phyloP scores from a whole-genome alignment of 2,113 vertebrate genomes.

The Cryptotis parvus region DNA sequence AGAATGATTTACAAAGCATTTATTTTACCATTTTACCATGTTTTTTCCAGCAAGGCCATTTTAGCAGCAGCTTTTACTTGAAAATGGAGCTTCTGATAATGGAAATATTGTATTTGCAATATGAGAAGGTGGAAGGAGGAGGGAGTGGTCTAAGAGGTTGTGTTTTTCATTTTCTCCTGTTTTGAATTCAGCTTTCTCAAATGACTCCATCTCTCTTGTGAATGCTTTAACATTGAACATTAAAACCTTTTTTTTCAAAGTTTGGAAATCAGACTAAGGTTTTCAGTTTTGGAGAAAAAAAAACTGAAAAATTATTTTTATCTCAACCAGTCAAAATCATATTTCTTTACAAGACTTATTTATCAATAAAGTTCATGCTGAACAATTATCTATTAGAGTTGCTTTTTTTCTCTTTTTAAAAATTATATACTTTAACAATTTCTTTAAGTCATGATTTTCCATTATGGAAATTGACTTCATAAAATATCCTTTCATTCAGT shows the following conservation, averaged over 20 bases:
- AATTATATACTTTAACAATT: constrained; percentile 20
- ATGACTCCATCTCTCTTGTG: constrained; percentile 63
- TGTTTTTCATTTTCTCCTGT: constrained; percentile 70
- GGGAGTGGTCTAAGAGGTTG: background rate
- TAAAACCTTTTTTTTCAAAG: constrained; percentile 44
- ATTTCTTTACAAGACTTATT: constrained; percentile 38
- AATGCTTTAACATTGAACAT: constrained; percentile 54
- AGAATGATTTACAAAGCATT: constrained; percentile 69
- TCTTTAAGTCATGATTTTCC: background rate
- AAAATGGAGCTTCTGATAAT: constrained; percentile 72
- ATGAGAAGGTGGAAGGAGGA: constrained; percentile 54
- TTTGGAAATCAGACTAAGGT: constrained; percentile 60
- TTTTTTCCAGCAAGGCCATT: background rate
- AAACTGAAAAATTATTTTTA: constrained; percentile 67
- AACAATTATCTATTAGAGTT: constrained; percentile 9
- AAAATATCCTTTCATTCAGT: background rate
- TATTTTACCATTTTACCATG: constrained; percentile 47
- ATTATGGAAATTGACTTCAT: background rate
- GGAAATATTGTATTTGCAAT: constrained; percentile 69
- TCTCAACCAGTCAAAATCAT: constrained; percentile 57
- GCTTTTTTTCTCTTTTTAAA: background rate
- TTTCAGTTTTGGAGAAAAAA: constrained; percentile 12
- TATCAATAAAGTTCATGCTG: constrained; percentile 1
- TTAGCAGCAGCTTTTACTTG: constrained; percentile 47
- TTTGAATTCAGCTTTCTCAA: constrained; percentile 73